phyloP scores from a whole-genome alignment of 2,888 invertebrate genomes.

The Alviniconcha strummeri region DNA sequence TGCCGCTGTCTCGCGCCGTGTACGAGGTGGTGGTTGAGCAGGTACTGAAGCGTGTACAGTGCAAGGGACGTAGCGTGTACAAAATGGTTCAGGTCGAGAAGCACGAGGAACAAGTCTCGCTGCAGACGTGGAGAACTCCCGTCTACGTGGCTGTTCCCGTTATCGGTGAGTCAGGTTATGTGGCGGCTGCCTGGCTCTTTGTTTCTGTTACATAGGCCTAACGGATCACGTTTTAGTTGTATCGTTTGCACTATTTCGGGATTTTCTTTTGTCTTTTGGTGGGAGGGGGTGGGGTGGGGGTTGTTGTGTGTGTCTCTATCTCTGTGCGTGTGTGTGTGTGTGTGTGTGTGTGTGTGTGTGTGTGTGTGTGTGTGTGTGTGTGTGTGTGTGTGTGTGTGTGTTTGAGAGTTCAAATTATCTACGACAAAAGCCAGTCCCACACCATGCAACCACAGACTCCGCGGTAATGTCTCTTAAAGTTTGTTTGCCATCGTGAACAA shows the following conservation, averaged over 20 bases:
- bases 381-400: neutral
- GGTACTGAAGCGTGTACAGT: conserved; percentile 33
- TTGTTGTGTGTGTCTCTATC: neutral
- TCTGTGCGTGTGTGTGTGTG: neutral
- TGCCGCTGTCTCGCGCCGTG: conserved; percentile 50
- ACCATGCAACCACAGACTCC: too few relatives aligned
- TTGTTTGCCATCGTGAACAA: too few relatives aligned
- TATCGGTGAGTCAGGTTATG: conserved; percentile 5
- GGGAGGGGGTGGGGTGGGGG: too few relatives aligned
- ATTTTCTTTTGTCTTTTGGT: too few relatives aligned
- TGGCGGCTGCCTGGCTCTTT: too few relatives aligned
- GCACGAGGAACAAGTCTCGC: conserved; percentile 26
- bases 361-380: neutral
- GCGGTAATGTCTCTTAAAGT: too few relatives aligned
- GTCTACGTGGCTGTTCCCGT: conserved; percentile 36
- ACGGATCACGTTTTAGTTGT: too few relatives aligned
- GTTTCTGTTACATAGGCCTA: too few relatives aligned
- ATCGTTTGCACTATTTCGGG: too few relatives aligned
- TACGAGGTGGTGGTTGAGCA: conserved; percentile 27
- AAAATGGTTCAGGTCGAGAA: conserved; percentile 33
- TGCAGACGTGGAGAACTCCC: conserved; percentile 34
- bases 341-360: neutral
- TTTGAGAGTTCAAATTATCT: too few relatives aligned
- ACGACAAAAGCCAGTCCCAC: too few relatives aligned
- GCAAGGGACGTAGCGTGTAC: conserved; percentile 32